Conservation (phyloP, 2,113 vertebrate species). For the Pseudorectes ferrugineus region DNA sequence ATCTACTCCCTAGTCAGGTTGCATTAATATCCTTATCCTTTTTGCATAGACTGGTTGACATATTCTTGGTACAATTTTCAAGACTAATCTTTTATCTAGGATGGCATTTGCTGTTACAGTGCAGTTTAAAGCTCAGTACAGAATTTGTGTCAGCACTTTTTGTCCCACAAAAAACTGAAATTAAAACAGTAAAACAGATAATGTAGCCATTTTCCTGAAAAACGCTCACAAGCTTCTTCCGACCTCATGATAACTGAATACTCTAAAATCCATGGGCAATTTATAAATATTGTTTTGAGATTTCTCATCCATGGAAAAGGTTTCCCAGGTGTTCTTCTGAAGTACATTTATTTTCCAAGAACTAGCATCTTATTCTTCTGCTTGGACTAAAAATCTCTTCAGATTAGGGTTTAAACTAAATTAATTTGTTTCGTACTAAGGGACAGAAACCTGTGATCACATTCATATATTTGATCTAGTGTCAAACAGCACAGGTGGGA, state of each 20-base stretch:
- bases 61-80: constrained; percentile 23
- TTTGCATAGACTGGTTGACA: constrained; percentile 15
- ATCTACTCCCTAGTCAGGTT: constrained; percentile 35
- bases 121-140: not conserved
- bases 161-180: not conserved
- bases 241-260: not conserved
- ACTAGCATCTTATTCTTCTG: not conserved
- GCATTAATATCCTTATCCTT: constrained; percentile 42
- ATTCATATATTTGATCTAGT: not conserved
- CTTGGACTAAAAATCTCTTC: not conserved
- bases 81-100: constrained; percentile 8
- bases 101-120: constrained; percentile 20
- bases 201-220: not conserved
- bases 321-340: not conserved
- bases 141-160: constrained; percentile 40
- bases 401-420: not conserved
- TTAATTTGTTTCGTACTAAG: not conserved
- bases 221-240: not conserved
- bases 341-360: not conserved
- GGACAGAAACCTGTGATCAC: not conserved
- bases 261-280: not conserved
- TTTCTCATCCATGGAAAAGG: not conserved
- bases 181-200: not conserved
- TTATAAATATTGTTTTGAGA: not conserved
- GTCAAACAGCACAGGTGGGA: not conserved